Conservation (phyloP, 2,797 vertebrate species). For the Phoebastria nigripes region DNA sequence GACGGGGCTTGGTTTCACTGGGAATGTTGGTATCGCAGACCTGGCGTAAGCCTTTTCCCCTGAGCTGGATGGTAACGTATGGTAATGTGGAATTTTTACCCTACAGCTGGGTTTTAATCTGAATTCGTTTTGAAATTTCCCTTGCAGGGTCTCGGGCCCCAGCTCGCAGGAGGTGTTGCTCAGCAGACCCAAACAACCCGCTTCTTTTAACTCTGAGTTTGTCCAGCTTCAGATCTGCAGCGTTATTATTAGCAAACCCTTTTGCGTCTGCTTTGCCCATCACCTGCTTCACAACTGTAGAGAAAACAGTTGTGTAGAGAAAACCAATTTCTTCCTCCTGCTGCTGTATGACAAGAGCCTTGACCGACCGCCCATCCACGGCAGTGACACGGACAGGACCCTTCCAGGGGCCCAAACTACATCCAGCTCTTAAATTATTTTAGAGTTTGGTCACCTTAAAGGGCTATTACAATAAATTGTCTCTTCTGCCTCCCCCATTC, state of each 20-base stretch:
- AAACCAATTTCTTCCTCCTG: background rate
- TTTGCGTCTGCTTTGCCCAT: background rate
- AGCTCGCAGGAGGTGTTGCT: background rate
- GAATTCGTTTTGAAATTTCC: background rate
- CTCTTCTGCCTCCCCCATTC: background rate
- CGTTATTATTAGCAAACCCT: background rate
- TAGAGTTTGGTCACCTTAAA: background rate
- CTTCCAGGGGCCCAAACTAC: background rate
- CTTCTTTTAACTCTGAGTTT: background rate
- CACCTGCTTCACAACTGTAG: background rate
- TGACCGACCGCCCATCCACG: fast-evolving
- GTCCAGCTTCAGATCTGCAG: background rate
- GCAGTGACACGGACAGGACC: background rate
- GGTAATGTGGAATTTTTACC: background rate
- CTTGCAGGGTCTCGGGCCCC: fast-evolving
- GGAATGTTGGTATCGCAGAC: background rate
- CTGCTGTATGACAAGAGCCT: background rate
- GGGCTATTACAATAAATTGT: background rate
- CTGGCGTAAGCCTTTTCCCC: background rate
- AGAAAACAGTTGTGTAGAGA: background rate
- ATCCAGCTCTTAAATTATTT: background rate
- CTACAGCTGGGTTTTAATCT: fast-evolving
- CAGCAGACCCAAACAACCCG: background rate
- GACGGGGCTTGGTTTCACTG: background rate
- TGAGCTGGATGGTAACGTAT: fast-evolving